A percentile compares a stretch with the other conserved stretches of the same genome.
Evolutionary conservation across 1,140 invertebrate species (phyloP).

Genomic region (Brachionus paranguensis): DNA sequence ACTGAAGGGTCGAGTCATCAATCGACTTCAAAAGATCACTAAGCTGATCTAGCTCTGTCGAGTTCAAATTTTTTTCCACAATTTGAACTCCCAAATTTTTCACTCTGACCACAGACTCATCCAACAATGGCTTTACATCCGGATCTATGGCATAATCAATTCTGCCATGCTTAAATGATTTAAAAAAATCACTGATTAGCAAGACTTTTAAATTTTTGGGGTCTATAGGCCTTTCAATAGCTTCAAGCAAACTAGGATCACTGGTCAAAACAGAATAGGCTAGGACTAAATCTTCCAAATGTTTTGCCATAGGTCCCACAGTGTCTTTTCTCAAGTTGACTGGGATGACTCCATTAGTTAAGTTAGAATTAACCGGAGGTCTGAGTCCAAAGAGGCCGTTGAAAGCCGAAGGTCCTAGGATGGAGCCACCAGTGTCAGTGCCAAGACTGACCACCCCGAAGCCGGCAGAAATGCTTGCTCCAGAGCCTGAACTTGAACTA

Average conservation of each 20-base stretch:
- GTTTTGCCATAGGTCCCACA: background rate
- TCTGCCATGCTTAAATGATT: background rate
- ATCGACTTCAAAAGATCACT: background rate
- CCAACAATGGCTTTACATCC: background rate
- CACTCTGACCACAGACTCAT: background rate
- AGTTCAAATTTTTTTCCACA: background rate
- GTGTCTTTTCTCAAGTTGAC: slow-evolving; percentile 7
- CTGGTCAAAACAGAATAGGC: background rate
- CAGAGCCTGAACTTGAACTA: slow-evolving; percentile 18
- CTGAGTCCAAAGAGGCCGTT: slow-evolving; percentile 9
- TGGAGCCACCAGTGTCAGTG: slow-evolving; percentile 28
- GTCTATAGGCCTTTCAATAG: background rate
- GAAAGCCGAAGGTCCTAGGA: background rate
- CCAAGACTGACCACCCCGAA: slow-evolving; percentile 8
- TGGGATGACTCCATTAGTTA: background rate
- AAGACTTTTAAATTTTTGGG: background rate
- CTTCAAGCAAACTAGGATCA: background rate
- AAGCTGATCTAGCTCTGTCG: background rate
- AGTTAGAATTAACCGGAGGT: background rate
- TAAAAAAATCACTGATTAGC: background rate
- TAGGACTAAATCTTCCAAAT: background rate
- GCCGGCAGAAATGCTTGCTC: background rate
- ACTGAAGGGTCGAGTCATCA: background rate
- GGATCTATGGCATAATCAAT: background rate
- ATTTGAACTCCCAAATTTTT: background rate